Conservation (phyloP, 2,888 invertebrate species). For the Campaea margaritaria region DNA sequence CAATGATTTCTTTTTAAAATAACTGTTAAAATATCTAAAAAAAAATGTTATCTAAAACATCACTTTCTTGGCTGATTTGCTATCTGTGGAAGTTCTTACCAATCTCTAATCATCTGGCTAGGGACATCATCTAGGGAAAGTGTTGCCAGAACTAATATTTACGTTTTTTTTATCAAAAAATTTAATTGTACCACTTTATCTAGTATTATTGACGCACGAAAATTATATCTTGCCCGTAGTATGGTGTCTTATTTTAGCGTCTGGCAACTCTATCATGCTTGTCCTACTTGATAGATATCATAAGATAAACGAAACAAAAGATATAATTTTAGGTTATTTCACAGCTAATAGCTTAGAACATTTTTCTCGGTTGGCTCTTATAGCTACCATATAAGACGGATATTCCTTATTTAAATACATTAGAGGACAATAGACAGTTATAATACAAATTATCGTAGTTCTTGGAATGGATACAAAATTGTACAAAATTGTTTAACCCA, state of each 20-base stretch:
- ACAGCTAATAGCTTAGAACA: not conserved
- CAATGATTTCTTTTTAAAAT: not conserved
- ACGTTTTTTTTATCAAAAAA: not conserved
- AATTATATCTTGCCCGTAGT: no score
- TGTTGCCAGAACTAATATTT: not conserved
- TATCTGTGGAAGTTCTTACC: not conserved
- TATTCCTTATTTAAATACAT: slow-evolving; percentile 68
- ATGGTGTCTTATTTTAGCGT: no score
- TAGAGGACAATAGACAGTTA: slow-evolving; percentile 80
- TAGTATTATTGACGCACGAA: no score
- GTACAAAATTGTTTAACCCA: slow-evolving; percentile 69
- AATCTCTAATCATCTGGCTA: not conserved
- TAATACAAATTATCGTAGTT: slow-evolving; percentile 71
- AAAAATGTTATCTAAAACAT: not conserved
- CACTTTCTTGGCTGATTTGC: not conserved
- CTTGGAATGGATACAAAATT: slow-evolving; percentile 83
- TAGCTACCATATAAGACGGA: slow-evolving; percentile 77
- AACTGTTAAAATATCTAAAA: not conserved
- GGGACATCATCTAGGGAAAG: not conserved
- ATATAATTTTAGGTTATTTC: not conserved
- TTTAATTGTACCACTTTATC: not conserved
- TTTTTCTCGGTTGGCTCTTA: slow-evolving; percentile 58
- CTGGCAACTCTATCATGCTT: no score
- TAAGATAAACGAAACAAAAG: not conserved
- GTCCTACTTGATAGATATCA: not conserved